phyloP scores from a whole-genome alignment of 2,888 invertebrate species.

The Chydorus sphaericus region DNA sequence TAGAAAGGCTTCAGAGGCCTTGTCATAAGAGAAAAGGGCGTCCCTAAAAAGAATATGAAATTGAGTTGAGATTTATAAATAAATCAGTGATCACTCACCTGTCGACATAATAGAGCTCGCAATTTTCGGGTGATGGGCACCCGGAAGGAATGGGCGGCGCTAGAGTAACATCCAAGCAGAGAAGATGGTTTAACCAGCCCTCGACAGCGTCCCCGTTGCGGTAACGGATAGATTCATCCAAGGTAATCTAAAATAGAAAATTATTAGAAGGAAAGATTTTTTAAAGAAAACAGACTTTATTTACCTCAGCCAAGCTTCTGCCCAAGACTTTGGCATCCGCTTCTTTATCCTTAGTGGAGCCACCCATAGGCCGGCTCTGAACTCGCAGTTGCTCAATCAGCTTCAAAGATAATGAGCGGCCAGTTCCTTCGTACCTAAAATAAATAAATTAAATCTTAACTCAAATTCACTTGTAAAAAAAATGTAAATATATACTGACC shows the following conservation, averaged over 20 bases:
- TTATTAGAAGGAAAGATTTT: background rate
- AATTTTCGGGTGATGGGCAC: conserved; percentile 74
- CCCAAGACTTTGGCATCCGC: conserved; percentile 18
- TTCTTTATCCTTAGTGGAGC: conserved; percentile 24
- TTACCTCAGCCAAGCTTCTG: conserved; percentile 22
- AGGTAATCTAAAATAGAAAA: conserved; percentile 40
- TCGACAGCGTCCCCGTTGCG: conserved; percentile 73
- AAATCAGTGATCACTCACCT: conserved; percentile 24
- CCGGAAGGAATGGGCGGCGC: conserved; percentile 52
- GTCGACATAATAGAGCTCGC: conserved; percentile 75
- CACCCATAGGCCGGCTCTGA: conserved; percentile 40
- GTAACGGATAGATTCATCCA: conserved; percentile 93
- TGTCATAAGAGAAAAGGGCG: conserved; percentile 91
- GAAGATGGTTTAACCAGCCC: conserved; percentile 72
- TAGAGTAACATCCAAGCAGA: conserved; percentile 76
- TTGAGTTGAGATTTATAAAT: background rate
- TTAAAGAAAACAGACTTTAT: conserved; percentile 25
- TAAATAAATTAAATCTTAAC: conserved; percentile 3
- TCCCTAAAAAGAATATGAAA: conserved; percentile 46
- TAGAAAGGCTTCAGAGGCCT: conserved; percentile 79
- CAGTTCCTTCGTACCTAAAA: conserved; percentile 82
- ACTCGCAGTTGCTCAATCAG: conserved; percentile 71
- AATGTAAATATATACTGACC: conserved; percentile 33
- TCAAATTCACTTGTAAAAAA: background rate
- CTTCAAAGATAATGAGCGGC: conserved; percentile 86